These are phyloP conservation scores for Aquatica leii DNA, from an alignment of 2,888 invertebrate species.

Conservation along the genomic window DNA sequence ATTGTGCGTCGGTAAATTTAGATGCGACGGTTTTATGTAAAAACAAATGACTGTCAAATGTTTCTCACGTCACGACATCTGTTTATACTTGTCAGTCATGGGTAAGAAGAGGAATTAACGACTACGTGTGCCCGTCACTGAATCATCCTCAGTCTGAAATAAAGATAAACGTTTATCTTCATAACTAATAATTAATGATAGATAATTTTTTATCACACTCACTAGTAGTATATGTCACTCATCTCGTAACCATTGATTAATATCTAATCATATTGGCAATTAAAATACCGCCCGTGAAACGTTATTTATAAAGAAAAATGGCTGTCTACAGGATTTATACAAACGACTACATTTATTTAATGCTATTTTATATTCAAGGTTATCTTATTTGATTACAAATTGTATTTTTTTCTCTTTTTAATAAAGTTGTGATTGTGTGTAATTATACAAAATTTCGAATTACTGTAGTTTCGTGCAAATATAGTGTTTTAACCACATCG, in stretches of 20 bases:
- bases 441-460: too few species aligned
- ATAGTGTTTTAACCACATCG: too few species aligned
- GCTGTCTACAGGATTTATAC: too few species aligned
- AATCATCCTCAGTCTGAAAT: slow-evolving; percentile 29
- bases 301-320: too few species aligned
- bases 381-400: too few species aligned
- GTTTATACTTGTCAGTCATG: slow-evolving; percentile 44
- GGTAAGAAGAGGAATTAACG: slow-evolving; percentile 42
- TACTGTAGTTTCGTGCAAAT: too few species aligned
- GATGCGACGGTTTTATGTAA: slow-evolving; percentile 36
- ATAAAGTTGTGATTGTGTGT: too few species aligned
- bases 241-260: slow-evolving; percentile 8
- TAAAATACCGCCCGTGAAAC: not conserved
- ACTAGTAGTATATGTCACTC: slow-evolving; percentile 4
- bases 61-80: slow-evolving; percentile 43
- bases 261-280: not conserved
- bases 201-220: slow-evolving; percentile 14
- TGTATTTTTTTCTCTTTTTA: too few species aligned
- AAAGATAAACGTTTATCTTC: slow-evolving; percentile 23
- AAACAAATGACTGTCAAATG: slow-evolving; percentile 47
- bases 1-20: slow-evolving; percentile 35
- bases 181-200: slow-evolving; percentile 34
- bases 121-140: slow-evolving; percentile 41
- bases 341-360: too few species aligned
- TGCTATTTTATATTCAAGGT: too few species aligned